phyloP scores from a whole-genome alignment of 1,140 invertebrate genomes.

The Drosophila fuyamai region DNA sequence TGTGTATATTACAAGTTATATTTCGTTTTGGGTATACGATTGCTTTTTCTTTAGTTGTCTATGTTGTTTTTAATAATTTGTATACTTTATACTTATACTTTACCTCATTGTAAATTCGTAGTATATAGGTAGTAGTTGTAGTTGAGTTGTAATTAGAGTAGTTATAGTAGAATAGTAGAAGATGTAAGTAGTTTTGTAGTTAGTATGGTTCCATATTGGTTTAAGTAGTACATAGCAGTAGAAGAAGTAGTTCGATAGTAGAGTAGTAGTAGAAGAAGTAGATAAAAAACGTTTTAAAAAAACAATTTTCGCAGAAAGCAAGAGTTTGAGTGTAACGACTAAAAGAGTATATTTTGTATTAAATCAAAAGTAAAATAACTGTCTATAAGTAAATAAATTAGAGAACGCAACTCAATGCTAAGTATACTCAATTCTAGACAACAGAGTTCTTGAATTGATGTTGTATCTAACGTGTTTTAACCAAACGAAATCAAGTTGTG shows the following conservation, averaged over 20 bases:
- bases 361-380: constrained; percentile 13
- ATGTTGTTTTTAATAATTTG: constrained; percentile 30
- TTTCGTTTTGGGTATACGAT: constrained; percentile 5
- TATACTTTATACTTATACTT: constrained; percentile 77
- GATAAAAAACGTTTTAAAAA: constrained; percentile 71
- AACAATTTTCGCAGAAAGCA: constrained; percentile 62
- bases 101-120: constrained; percentile 85
- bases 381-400: constrained; percentile 23
- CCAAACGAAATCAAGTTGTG: constrained; percentile 5
- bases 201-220: constrained; percentile 79
- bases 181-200: constrained; percentile 82
- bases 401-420: constrained; percentile 19
- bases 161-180: constrained; percentile 82
- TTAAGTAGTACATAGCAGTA: constrained; percentile 62
- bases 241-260: constrained; percentile 63
- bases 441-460: constrained; percentile 6
- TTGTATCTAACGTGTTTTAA: constrained; percentile 3
- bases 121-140: constrained; percentile 80
- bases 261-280: constrained; percentile 74
- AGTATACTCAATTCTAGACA: neutral
- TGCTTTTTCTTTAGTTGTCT: constrained; percentile 1
- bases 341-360: constrained; percentile 31
- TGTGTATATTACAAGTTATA: constrained; percentile 6
- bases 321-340: constrained; percentile 43
- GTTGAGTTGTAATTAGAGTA: constrained; percentile 72